These are phyloP conservation scores for Percopsis omiscomaycus DNA, from an alignment of 2,797 vertebrate species.

Conservation along the genomic window DNA sequence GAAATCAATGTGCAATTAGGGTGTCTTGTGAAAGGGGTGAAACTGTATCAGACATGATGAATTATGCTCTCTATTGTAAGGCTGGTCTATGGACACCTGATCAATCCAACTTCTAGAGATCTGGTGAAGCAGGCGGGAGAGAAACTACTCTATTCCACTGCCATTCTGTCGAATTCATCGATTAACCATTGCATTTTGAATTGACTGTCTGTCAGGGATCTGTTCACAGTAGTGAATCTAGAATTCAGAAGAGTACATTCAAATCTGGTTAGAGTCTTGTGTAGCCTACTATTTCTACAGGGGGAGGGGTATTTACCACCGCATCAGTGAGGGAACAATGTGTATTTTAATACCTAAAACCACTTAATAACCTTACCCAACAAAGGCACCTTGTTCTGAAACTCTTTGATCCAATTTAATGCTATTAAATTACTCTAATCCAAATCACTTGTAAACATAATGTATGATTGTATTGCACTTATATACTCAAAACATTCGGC, in stretches of 20 bases:
- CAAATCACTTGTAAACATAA: background rate
- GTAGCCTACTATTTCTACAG: background rate
- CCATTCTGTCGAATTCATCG: slow-evolving; percentile 69
- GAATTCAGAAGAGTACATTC: slow-evolving; percentile 37
- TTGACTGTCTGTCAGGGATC: slow-evolving; percentile 59
- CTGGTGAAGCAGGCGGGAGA: slow-evolving; percentile 45
- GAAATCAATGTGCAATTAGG: slow-evolving; percentile 74
- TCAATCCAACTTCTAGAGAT: slow-evolving; percentile 66
- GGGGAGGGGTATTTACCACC: background rate
- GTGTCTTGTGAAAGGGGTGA: slow-evolving; percentile 46
- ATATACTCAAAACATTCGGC: background rate
- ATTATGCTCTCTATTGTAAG: slow-evolving; percentile 71
- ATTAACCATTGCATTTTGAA: slow-evolving; percentile 69
- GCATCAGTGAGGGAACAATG: slow-evolving; percentile 13
- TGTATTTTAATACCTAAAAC: slow-evolving; percentile 16
- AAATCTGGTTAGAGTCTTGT: slow-evolving; percentile 18
- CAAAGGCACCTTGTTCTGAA: slow-evolving; percentile 34
- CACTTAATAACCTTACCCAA: slow-evolving; percentile 28
- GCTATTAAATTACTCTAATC: slow-evolving; percentile 5
- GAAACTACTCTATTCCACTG: slow-evolving; percentile 72
- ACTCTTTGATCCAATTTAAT: slow-evolving; percentile 10
- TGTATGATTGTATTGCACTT: background rate
- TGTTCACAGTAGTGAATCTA: slow-evolving; percentile 21
- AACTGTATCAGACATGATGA: slow-evolving; percentile 68
- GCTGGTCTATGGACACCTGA: slow-evolving; percentile 67